Percentiles rank a stretch among this genome's conserved stretches.
These are phyloP conservation scores for Xestia c-nigrum DNA, from an alignment of 2,888 invertebrate species.

Conservation along the genomic window DNA sequence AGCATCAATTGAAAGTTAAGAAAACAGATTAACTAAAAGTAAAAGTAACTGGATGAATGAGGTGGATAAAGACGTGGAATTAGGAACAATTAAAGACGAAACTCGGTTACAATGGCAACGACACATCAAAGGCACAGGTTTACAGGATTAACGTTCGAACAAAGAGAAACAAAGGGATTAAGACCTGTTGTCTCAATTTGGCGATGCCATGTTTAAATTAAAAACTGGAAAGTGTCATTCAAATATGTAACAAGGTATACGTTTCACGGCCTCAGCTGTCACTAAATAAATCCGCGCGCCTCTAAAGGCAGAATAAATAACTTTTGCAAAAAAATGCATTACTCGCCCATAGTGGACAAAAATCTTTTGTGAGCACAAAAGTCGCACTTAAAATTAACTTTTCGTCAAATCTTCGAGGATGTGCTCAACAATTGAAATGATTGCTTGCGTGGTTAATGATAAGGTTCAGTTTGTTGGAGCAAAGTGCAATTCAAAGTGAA, in stretches of 20 bases:
- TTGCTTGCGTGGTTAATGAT: conserved; percentile 60
- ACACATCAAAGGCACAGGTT: conserved; percentile 76
- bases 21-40: conserved; percentile 71
- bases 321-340: conserved; percentile 77
- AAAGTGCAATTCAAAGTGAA: conserved; percentile 80
- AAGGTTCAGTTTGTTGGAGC: conserved; percentile 69
- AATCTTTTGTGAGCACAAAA: conserved; percentile 85
- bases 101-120: conserved; percentile 68
- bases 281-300: conserved; percentile 80
- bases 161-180: conserved; percentile 80
- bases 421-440: conserved; percentile 54
- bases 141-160: conserved; percentile 77
- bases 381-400: conserved; percentile 88
- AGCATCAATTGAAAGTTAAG: conserved; percentile 53
- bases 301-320: conserved; percentile 77
- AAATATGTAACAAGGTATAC: conserved; percentile 84
- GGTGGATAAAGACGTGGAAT: conserved; percentile 71
- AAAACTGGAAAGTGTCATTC: conserved; percentile 83
- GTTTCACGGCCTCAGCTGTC: conserved; percentile 72
- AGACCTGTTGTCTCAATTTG: conserved; percentile 76
- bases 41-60: conserved; percentile 70
- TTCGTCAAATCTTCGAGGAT: conserved; percentile 74
- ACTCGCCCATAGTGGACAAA: conserved; percentile 81
- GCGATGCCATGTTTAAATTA: conserved; percentile 76
- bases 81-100: conserved; percentile 77